Evolutionary conservation across 2,113 vertebrate species (phyloP).

Genomic region (Phyllostomus hastatus): DNA sequence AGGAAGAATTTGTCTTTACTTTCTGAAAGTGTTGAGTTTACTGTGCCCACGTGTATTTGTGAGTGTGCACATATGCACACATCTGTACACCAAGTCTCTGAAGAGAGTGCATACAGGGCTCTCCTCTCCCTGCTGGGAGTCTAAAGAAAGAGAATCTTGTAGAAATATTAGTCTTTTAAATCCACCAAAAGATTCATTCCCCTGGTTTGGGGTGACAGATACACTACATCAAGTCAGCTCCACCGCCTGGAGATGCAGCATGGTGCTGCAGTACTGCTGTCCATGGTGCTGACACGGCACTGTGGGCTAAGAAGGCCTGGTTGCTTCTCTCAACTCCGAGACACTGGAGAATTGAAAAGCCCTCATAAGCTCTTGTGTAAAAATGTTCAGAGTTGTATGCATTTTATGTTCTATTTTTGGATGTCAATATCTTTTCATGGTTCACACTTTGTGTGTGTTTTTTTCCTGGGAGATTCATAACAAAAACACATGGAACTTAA

Average conservation of each 20-base stretch:
- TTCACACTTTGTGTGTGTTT: not conserved
- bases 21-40: not conserved
- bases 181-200: not conserved
- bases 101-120: not conserved
- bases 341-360: not conserved
- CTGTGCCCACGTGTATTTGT: not conserved
- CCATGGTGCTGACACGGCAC: conserved; percentile 42
- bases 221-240: not conserved
- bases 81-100: not conserved
- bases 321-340: not conserved
- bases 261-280: fast-evolving
- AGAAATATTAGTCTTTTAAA: conserved; percentile 7
- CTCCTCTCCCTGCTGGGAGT: not conserved
- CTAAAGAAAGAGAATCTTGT: not conserved
- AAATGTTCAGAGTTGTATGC: not conserved
- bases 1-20: not conserved
- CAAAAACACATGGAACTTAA: conserved; percentile 56
- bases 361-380: not conserved
- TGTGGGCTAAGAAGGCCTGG: fast-evolving
- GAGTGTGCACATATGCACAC: not conserved
- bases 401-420: not conserved
- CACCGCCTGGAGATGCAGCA: not conserved
- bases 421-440: conserved; percentile 49
- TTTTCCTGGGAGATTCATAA: conserved; percentile 20
- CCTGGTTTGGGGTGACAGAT: not conserved